These are phyloP conservation scores for Stictocephala bisonia DNA, from an alignment of 2,888 invertebrate species.

Conservation along the genomic window DNA sequence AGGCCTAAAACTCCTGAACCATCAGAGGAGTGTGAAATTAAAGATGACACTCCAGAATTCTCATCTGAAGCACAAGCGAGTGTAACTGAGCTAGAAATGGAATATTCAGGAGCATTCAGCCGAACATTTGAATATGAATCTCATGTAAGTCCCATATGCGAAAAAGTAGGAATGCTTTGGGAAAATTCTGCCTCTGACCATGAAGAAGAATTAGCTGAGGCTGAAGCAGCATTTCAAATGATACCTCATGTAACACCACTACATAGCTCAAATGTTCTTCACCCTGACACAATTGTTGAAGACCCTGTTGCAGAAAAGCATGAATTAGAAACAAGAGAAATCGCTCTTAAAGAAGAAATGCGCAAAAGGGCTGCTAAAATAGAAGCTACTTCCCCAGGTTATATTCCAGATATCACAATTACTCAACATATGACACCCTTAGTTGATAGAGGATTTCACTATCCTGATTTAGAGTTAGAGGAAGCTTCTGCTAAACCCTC, in stretches of 20 bases:
- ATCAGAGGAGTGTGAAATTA: constrained; percentile 63
- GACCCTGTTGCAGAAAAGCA: constrained; percentile 68
- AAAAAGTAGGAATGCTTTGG: constrained; percentile 52
- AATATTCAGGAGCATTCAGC: constrained; percentile 62
- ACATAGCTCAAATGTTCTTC: constrained; percentile 64
- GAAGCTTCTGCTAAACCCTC: constrained; percentile 57
- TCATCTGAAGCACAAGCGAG: constrained; percentile 64
- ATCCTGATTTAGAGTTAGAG: constrained; percentile 67
- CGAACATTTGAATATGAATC: constrained; percentile 58
- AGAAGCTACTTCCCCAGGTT: constrained; percentile 69
- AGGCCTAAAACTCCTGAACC: constrained; percentile 69
- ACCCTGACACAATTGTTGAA: constrained; percentile 66
- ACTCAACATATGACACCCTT: constrained; percentile 71
- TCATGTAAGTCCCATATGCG: constrained; percentile 59
- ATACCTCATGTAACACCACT: constrained; percentile 66
- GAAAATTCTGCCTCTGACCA: constrained; percentile 56
- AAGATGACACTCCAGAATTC: constrained; percentile 64
- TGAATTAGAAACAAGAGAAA: constrained; percentile 66
- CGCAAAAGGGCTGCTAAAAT: constrained; percentile 65
- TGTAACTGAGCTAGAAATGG: constrained; percentile 64
- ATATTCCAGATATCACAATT: constrained; percentile 73
- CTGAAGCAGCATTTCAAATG: constrained; percentile 67
- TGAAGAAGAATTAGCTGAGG: constrained; percentile 66
- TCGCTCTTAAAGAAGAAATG: constrained; percentile 63
- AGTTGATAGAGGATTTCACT: constrained; percentile 65